phyloP scores from a whole-genome alignment of 2,797 vertebrate species.

The Manis crassicaudata region DNA sequence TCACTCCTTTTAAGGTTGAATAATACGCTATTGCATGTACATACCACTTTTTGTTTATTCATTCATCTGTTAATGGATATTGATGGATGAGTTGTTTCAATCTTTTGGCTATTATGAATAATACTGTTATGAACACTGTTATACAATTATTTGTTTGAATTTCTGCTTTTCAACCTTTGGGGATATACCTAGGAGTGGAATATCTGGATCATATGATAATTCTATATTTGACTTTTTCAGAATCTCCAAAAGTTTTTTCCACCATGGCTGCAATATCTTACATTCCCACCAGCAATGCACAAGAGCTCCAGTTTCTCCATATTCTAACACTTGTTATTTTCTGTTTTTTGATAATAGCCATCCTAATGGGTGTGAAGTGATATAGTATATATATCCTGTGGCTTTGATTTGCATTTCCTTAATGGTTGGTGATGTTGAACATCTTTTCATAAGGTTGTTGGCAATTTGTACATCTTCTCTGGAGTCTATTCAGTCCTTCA shows the following conservation, averaged over 20 bases:
- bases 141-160: neutral
- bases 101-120: slow-evolving; percentile 1
- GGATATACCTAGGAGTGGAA: neutral
- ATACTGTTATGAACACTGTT: neutral
- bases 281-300: neutral
- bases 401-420: neutral
- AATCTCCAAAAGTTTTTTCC: neutral
- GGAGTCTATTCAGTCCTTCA: neutral
- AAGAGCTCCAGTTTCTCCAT: neutral
- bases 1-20: neutral
- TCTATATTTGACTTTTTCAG: neutral
- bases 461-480: neutral
- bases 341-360: neutral
- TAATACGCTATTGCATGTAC: neutral
- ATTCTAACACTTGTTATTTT: neutral
- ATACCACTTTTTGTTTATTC: neutral
- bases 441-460: neutral
- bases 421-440: neutral
- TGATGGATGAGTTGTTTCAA: neutral
- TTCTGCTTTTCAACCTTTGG: neutral
- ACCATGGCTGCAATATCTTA: neutral
- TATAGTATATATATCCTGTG: neutral
- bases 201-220: neutral
- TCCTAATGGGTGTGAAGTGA: neutral
- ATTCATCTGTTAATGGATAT: neutral